Evolutionary conservation across 2,113 vertebrate genomes (phyloP).

Genomic region (Hypanus sabinus): DNA sequence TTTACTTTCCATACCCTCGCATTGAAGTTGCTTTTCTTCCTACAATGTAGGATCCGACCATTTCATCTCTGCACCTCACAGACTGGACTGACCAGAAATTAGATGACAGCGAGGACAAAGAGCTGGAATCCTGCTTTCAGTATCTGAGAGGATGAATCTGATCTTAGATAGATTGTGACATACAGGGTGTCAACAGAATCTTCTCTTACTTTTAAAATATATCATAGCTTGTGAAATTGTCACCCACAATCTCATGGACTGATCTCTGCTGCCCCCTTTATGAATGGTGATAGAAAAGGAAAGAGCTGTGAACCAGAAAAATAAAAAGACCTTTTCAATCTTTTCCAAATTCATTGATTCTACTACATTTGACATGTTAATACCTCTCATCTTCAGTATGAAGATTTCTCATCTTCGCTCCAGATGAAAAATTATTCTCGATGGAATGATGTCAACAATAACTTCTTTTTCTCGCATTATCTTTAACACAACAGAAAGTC

Average conservation of each 20-base stretch:
- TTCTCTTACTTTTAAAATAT: background rate
- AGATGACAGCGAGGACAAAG: background rate
- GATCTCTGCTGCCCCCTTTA: slow-evolving; percentile 1
- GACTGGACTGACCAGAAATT: background rate
- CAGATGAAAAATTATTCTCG: background rate
- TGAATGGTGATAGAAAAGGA: background rate
- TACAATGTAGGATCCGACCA: background rate
- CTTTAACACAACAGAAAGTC: no score
- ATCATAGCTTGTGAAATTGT: background rate
- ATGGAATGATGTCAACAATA: background rate
- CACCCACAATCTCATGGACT: background rate
- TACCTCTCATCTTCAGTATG: background rate
- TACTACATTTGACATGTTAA: background rate
- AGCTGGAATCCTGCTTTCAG: background rate
- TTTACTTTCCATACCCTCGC: background rate
- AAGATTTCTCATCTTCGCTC: background rate
- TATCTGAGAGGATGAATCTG: background rate
- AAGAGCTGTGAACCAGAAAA: background rate
- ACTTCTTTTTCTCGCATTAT: no score
- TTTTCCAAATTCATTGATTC: background rate
- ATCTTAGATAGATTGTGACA: background rate
- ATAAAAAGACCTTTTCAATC: background rate
- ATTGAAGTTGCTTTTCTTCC: background rate
- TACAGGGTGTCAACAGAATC: background rate
- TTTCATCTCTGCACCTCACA: background rate